Evolutionary conservation across 2,113 vertebrate species (phyloP), one percentile per base, ranked within the genome.

Genomic region (Platanista minor): DNA sequence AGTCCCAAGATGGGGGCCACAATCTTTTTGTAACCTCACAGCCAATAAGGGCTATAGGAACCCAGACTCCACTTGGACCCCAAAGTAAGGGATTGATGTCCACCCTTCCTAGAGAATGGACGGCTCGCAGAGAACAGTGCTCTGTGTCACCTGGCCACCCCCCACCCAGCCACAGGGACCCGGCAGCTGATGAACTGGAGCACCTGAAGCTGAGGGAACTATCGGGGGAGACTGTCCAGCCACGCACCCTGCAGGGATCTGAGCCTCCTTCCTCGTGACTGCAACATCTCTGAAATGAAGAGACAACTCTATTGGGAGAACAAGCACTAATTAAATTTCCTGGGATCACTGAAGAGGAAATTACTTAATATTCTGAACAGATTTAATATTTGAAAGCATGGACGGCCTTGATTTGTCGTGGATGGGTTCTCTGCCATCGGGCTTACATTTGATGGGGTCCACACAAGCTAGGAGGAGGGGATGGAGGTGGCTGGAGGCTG

Each of bases 251-350:
- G 3, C 14, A 0, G 71, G 87, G 71, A 64, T 1, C 6, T 4
- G 69, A 81, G 89, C 84, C 15, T 97, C 97, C 94, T 93, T 52
- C 95, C 75, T 96, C 91, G 89, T 59, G 7, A 98, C 95, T 5
- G 25, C 95, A 62, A 69, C 94, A 2, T 96, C 97, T 95, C 96
- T 62, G 96, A 95, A 97, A 66, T 11, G 29, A 94, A 95, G 97
- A 94, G 96, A 98, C 98, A 98, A 96, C 99, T 99, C 98, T 98
- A 95, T 96, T 25, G 18, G 98, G 98, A 98, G 98, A 99, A 97
- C 98, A 97, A 94, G 98, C 98, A 96, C 99, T 99, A 99, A 99
- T 99, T 99, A 99, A 99, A 99, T 98, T 98, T 98, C 98, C 98
- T 94, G 94, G 98, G 98, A 99, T 99, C 98, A 94, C 0, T 98